Percentiles rank a stretch among this genome's conserved stretches.
Conservation (phyloP, 2,797 vertebrate genomes). For the Rhabdophis nuchalis region DNA sequence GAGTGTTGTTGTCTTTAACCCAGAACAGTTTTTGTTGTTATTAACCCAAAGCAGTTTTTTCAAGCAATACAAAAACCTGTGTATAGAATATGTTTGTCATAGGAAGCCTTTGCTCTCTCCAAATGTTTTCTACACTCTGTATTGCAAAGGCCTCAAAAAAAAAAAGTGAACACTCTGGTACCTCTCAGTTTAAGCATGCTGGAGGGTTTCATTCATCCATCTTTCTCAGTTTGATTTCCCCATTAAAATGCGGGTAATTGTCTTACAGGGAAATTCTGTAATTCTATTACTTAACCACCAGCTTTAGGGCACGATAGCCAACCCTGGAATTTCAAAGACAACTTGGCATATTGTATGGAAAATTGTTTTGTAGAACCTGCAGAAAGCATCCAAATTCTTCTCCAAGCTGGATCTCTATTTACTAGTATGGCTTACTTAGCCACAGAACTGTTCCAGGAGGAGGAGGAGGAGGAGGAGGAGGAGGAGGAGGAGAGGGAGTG, state of each 20-base stretch:
- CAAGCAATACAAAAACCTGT: background rate
- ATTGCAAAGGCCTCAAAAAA: background rate
- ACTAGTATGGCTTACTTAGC: background rate
- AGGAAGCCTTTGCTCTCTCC: background rate
- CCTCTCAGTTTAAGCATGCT: background rate
- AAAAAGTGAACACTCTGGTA: background rate
- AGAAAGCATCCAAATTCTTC: background rate
- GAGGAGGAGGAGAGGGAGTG: background rate
- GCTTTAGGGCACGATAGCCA: background rate
- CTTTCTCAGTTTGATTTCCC: background rate
- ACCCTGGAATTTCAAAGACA: background rate
- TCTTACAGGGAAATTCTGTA: constrained; percentile 18
- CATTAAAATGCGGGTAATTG: background rate
- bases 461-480: background rate
- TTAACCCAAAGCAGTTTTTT: background rate
- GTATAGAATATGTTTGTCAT: no score
- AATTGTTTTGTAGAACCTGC: background rate
- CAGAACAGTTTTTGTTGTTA: background rate
- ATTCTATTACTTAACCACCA: background rate
- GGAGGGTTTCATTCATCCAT: background rate
- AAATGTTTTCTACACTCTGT: background rate
- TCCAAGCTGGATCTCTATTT: background rate
- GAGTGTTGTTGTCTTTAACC: background rate
- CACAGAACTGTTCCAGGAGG: background rate
- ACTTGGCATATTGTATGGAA: background rate